Base-by-base conservation (phyloP, 2,113 vertebrate genomes). In the Leiothrix lutea region DNA sequence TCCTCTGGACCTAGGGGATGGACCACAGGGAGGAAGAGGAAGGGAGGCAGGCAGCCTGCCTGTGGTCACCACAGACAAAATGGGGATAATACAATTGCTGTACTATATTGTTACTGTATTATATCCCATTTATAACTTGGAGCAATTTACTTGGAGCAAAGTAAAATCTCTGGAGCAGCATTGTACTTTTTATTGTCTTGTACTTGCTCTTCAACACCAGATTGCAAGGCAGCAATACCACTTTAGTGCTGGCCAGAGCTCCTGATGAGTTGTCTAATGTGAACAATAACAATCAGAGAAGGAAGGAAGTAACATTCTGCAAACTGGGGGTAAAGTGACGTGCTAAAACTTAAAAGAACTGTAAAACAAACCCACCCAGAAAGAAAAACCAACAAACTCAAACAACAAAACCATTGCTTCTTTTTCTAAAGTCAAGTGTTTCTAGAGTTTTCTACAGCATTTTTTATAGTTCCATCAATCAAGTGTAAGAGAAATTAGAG, bases 121-220 rank as follows among this genome's bases (percentile, higher is more conserved):
- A 40, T 45, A 35, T 48, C 19, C 20, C 18, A 53, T 62, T 80
- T 78, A 53, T 93, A 66, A 61, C 17, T 36, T 70, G 31, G 19
- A 86, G n/a, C 26, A 80, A 90, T 86, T 84, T 83, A 69, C 40
- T 42, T 80, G 54, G 24, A 70, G 14, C n/a, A 36, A 66, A 77
- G 21, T 25, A 83, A 91, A 93, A 65, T 73, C 60, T 87, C 80
- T 61, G 50, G 72, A 91, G 35, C 47, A 80, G 44, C 24, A 57
- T 19, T n/a, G 8, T 58, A 44, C 22, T 50, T 91, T 58, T 77
- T 87, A 38, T 48, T 78, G 25, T 21, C 36, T 73, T 65, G 42
- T 42, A 19, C 42, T 77, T 81, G 25, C 8, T 62, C 15, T 90
- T 81, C 73, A 88, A 23, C 44, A 65, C 11, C 31, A 70, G 65